Percentiles rank a stretch among this genome's conserved stretches.
Evolutionary conservation across 2,888 invertebrate species (phyloP).

Genomic region (Hirtodrosophila trivittata): DNA sequence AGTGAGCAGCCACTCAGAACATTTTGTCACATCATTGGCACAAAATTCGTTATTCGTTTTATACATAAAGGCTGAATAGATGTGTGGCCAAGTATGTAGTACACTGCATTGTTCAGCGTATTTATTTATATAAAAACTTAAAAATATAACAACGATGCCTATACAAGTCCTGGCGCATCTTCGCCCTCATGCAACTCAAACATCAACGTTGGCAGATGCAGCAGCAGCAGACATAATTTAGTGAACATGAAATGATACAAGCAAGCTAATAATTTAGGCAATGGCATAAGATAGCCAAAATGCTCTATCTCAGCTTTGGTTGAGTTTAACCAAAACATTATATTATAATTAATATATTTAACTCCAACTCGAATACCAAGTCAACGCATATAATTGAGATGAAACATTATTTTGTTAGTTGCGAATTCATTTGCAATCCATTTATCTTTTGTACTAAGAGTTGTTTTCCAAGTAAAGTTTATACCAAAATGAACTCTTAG

Average conservation of each 20-base stretch:
- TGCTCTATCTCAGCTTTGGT: constrained; percentile 55
- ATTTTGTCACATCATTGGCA: constrained; percentile 69
- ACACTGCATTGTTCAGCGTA: constrained; percentile 67
- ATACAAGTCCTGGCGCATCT: constrained; percentile 72
- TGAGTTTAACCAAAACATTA: no score
- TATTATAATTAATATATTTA: no score
- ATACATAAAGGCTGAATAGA: constrained; percentile 35
- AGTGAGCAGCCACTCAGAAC: constrained; percentile 47
- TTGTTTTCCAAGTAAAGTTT: no score
- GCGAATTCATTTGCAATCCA: no score
- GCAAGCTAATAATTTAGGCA: constrained; percentile 29
- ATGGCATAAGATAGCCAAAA: constrained; percentile 27
- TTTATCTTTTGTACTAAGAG: no score
- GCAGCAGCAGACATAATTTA: constrained; percentile 68
- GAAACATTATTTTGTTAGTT: no score
- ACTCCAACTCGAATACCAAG: no score
- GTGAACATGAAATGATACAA: constrained; percentile 68
- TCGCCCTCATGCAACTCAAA: constrained; percentile 57
- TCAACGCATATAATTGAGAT: no score
- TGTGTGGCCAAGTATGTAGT: constrained; percentile 28
- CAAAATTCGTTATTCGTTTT: constrained; percentile 37
- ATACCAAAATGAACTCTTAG: no score
- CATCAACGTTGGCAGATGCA: constrained; percentile 45
- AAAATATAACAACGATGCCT: constrained; percentile 75
- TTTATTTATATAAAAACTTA: constrained; percentile 77